Base-by-base conservation (phyloP, 1,140 invertebrate genomes). In the Drosophila santomea region DNA sequence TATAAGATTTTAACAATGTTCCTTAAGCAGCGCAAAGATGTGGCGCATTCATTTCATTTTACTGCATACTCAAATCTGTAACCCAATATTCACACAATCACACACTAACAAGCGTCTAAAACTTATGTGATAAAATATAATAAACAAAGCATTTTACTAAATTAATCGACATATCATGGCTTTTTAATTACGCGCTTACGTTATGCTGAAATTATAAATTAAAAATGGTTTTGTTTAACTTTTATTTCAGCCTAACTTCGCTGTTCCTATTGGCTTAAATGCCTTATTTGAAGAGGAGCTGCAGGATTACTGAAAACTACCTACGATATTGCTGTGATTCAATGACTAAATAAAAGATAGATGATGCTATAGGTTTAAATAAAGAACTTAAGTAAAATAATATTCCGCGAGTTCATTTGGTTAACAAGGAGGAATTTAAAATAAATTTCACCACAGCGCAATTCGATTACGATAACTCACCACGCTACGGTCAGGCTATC, bases 71-170 rank as follows among this genome's bases (percentile, higher is more conserved):
- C 74, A 51, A 68, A 52, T 17, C 28, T 69, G 67, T 62, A 63
- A 72, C 48, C 17, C 51, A 66, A 67, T 64, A 47, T 61, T 64
- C 62, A 48, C 63, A 17, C 68, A 57, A 64, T 63, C 64, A 78
- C 77, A 58, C 57, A 73, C 44, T 63, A 48, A 47, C 69, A 74
- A 72, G 39, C 84, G 74, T 76, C 71, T 83, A 67, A 59, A 78
- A 67, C 48, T 57, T 77, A 89, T 88, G 83, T 88, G 83, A 88
- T 88, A 88, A 50, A 66, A 62, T 73, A 77, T 43, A 83, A 82
- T 78, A 62, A 75, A 75, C 64, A 63, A 67, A 47, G 41, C 43
- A 68, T 68, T 72, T 82, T 75, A 83, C 52, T 62, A 64, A 69
- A 61, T 43, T 56, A 25, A 51, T 58, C 50, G 17, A 44, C 11